Base-by-base conservation (phyloP, 2,888 invertebrate species). In the Carcina quercana region DNA sequence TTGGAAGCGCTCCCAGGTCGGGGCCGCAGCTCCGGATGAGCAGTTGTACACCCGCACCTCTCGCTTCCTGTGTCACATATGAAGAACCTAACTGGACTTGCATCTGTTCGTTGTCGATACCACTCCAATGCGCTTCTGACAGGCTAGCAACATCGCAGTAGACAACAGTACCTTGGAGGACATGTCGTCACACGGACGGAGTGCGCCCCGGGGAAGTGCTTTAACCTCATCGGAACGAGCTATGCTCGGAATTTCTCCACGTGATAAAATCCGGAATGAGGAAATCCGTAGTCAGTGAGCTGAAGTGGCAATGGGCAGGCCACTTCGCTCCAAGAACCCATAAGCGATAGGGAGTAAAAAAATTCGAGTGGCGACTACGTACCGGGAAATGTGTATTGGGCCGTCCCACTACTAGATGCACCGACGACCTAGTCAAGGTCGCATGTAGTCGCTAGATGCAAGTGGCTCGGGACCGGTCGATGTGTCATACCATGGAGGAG, bases 11-110 rank as follows among this genome's bases (percentile, higher is more conserved):
- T 11, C 5, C 28, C 33, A 33, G 3, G 13, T 17, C 3, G 14
- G 17, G 4, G 33, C 24, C n/a, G 10, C 24, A 10, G 17, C 28
- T 7, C 7, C 11, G 2, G 17, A 13, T 4, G 24, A 24, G 25
- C 28, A 22, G 25, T 33, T 33, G 28, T 28, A 33, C 5, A 33
- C 28, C 12, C 28, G 27, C 7, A 32, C 27, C 5, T 25, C 12
- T 10, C 11, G 15, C 2, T 14, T 11, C 22, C 30, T 30, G 30
- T 8, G 10, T n/a, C 8, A 2, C 10, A 5, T 3, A 10, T 3
- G 10, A 5, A 5, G 17, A 5, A 17, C 17, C 4, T 4, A 17
- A 17, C 5, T 4, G 4, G 4, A 4, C 17, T 17, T 4, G 4
- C 7, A 5, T 17, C 17, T 17, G 17, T 17, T 5, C 17, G 5